Base-by-base conservation (phyloP, 2,888 invertebrate genomes). In the Desoria tigrina region DNA sequence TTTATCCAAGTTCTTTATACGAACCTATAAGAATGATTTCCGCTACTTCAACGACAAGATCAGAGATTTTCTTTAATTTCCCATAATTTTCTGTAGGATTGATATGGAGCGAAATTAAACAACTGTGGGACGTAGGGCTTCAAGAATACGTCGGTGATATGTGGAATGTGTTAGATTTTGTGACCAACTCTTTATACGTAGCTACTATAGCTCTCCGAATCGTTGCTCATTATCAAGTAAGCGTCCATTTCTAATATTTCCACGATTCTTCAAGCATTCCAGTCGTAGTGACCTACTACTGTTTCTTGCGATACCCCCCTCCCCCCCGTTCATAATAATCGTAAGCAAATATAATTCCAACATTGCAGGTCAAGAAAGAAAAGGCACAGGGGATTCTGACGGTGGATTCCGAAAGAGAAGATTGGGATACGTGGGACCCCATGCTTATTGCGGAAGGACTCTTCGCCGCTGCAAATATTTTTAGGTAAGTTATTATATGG, bases 131-230 rank as follows among this genome's bases (percentile, higher is more conserved):
- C 81, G 93, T 95, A 77, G 98, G 98, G 0, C 84, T 97, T 66
- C 90, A 94, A 78, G 96, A 97, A 80, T 99, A 98, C 83, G 89
- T 93, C 65, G 90, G 94, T 79, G 97, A 99, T 81, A 96, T 98
- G 95, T 98, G 98, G 98, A 98, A 99, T 82, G 95, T 98, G 68
- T 92, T 98, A 77, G 98, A 98, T 83, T 98, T 98, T 81, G 93
- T 97, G 74, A 98, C 98, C 69, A 98, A 98, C 83, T 94, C 97
- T 7, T 83, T 98, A 42, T 99, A 99, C 81, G 94, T 98, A 71
- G 95, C 97, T 62, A 98, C 98, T 0, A 92, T 97, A 61, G 94
- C 96, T 2, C 84, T 99, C 61, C 85, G 98, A 74, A 87, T 96
- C 65, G 94, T 98, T 28, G 94, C 97, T 16, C 95, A 94, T 81